Conservation (phyloP, 2,888 invertebrate genomes). For the Eurois occulta region DNA sequence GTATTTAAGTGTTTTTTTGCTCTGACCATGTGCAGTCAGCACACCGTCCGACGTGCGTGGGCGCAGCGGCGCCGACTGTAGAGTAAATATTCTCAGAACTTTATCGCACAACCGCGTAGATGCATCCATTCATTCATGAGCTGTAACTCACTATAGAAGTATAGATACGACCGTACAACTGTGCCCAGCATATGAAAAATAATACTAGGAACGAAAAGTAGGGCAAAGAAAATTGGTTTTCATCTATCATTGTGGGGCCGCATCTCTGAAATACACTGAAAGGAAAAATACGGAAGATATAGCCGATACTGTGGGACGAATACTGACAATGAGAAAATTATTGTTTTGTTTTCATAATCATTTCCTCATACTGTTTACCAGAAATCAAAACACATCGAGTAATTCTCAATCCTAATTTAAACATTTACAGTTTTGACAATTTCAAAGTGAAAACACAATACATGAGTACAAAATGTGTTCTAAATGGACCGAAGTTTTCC, state of each 20-base stretch:
- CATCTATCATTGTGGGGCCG: constrained; percentile 73
- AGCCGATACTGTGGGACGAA: constrained; percentile 60
- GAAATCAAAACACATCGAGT: constrained; percentile 30
- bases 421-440: constrained; percentile 18
- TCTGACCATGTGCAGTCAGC: constrained; percentile 70
- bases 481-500: constrained; percentile 30
- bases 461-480: constrained; percentile 52
- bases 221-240: constrained; percentile 74
- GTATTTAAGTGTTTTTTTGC: constrained; percentile 47
- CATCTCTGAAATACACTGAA: constrained; percentile 59
- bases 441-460: constrained; percentile 9
- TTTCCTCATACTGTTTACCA: constrained; percentile 10
- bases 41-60: constrained; percentile 69
- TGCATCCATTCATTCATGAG: constrained; percentile 84
- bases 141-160: constrained; percentile 71
- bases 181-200: constrained; percentile 62
- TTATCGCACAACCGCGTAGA: constrained; percentile 78
- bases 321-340: background rate
- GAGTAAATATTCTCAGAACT: constrained; percentile 86
- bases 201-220: constrained; percentile 57
- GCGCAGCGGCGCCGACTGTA: constrained; percentile 82
- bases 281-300: constrained; percentile 68
- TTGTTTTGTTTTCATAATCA: background rate
- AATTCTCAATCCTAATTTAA: background rate
- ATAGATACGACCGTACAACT: constrained; percentile 59